These are phyloP conservation scores for Drosophila pachea DNA, from an alignment of 1,140 invertebrate species.

Conservation along the genomic window DNA sequence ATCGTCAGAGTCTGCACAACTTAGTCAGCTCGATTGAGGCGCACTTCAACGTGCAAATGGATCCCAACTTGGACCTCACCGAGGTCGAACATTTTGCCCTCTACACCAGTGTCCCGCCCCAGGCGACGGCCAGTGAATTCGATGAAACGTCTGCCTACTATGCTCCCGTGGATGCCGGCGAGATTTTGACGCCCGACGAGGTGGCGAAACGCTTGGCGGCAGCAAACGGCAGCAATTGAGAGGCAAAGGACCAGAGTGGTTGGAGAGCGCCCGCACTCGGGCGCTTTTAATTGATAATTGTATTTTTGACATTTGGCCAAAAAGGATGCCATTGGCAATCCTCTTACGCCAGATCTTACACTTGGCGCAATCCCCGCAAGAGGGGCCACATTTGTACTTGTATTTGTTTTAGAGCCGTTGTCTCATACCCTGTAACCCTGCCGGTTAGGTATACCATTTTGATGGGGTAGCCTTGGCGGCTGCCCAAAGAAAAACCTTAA, in stretches of 20 bases:
- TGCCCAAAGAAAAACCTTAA: conserved; percentile 21
- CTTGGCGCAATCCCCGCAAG: conserved; percentile 18
- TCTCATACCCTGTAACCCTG: not conserved
- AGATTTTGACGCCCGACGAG: conserved; percentile 79
- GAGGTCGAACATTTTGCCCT: conserved; percentile 92
- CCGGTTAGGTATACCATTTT: conserved; percentile 33
- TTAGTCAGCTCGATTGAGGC: conserved; percentile 73
- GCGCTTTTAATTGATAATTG: too few relatives aligned
- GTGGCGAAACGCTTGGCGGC: conserved; percentile 69
- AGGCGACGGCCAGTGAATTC: conserved; percentile 90
- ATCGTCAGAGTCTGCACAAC: conserved; percentile 76
- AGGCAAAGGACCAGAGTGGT: too few relatives aligned
- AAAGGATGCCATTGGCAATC: conserved; percentile 6
- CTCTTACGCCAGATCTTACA: conserved; percentile 17
- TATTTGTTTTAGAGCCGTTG: conserved; percentile 56
- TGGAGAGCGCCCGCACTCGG: too few relatives aligned
- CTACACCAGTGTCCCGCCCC: conserved; percentile 89
- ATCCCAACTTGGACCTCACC: conserved; percentile 83
- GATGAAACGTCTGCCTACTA: conserved; percentile 93
- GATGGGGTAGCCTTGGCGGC: conserved; percentile 38
- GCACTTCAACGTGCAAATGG: conserved; percentile 72
- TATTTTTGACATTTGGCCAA: too few relatives aligned
- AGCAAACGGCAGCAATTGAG: conserved; percentile 54
- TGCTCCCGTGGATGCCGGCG: conserved; percentile 88
- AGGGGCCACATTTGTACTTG: conserved; percentile 53